A percentile compares a stretch with the other conserved stretches of the same genome.
Conservation (phyloP, 1,140 invertebrate genomes). For the Pissodes strobi region DNA sequence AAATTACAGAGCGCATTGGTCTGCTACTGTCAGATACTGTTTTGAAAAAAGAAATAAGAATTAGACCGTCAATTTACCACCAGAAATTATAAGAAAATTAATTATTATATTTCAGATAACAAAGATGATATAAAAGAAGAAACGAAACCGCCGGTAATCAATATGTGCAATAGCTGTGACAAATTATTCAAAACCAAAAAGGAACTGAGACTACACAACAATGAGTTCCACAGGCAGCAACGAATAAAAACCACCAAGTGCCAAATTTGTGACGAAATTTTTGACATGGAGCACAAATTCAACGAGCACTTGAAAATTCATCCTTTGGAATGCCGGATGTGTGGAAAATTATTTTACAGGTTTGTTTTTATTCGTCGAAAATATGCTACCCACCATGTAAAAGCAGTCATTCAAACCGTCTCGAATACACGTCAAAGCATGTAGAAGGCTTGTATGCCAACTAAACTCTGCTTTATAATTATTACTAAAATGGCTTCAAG, state of each 20-base stretch:
- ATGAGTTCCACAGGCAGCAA: slow-evolving; percentile 11
- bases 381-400: no score
- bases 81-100: no score
- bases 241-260: slow-evolving; percentile 48
- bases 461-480: no score
- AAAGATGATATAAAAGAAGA: slow-evolving; percentile 21
- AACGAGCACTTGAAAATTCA: slow-evolving; percentile 75
- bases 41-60: no score
- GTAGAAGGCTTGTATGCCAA: no score
- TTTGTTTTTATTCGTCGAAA: slow-evolving; percentile 52
- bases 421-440: no score
- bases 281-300: slow-evolving; percentile 64
- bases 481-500: no score
- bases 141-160: neutral
- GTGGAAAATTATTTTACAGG: slow-evolving; percentile 77
- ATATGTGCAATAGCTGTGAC: slow-evolving; percentile 22
- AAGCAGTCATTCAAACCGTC: no score
- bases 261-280: slow-evolving; percentile 65
- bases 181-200: slow-evolving; percentile 27
- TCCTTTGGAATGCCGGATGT: slow-evolving; percentile 77
- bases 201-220: slow-evolving; percentile 21
- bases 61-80: no score
- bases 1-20: no score
- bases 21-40: no score
- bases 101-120: slow-evolving; percentile 10